Base-by-base conservation (phyloP, 2,113 vertebrate genomes). In the Engystomops pustulosus region DNA sequence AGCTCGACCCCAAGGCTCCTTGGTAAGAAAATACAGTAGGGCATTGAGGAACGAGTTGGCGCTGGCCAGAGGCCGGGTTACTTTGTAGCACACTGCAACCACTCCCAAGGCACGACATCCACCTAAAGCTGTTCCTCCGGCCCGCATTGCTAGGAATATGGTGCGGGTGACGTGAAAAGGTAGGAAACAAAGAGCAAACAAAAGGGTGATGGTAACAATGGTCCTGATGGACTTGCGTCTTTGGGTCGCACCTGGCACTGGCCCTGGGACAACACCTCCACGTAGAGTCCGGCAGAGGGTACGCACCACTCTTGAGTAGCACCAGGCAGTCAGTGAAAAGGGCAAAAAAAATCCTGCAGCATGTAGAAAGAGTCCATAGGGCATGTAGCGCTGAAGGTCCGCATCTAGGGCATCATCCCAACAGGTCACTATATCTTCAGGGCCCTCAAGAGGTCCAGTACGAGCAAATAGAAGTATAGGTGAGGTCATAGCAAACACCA, bases 11-110 rank as follows among this genome's bases (percentile, higher is more conserved):
- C 83, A 85, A 8, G 75, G 83, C 34, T 95, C 94, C n/a, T 94
- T 94, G 0, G 94, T 95, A 47, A 95, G 89, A 86, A 95, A 95
- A 88, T 95, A 95, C 7, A 95, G 92, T 23, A 95, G 88, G 0
- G 94, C 94, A 3, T 95, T 95, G 76, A 95, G 92, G 92, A 93
- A 95, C 67, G 94, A 93, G 5, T 95, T 95, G 87, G 94, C 95
- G 32, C 94, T 94, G 14, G 94, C 94, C 55, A 95, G 88, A 1
- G 94, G 94, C 51, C 94, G 87, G 5, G 94, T 95, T 58, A 95
- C 93, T 87, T 95, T 95, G 85, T 95, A 95, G 88, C 94, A 95
- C 85, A 95, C 93, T 60, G 94, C 94, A 67, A 95, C 91, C 45
- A 92, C 86, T 83, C 90, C 88, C 88, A 94, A 92, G 53, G 90